These are phyloP conservation scores for Lacerta agilis DNA, from an alignment of 2,797 vertebrate genomes.

Conservation along the genomic window DNA sequence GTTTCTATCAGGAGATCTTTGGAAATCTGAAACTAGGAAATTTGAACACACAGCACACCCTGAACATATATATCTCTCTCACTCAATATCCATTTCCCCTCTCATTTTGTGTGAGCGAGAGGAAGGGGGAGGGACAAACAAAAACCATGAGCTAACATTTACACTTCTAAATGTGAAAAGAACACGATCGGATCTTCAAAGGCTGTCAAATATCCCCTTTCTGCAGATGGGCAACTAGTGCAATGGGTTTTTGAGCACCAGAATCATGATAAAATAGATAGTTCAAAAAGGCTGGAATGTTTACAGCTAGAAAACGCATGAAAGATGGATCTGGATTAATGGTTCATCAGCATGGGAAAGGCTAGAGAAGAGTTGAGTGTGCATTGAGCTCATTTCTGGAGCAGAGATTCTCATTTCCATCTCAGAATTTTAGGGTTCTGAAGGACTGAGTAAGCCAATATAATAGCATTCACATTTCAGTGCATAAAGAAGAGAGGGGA, in stretches of 20 bases:
- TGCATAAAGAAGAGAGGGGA: neutral
- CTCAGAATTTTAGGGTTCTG: accelerated
- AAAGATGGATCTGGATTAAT: neutral
- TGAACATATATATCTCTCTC: neutral
- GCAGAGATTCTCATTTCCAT: neutral
- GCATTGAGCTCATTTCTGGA: accelerated
- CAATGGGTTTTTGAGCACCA: neutral
- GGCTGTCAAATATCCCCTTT: conserved; percentile 36
- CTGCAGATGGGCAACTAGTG: conserved; percentile 36
- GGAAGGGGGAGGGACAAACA: neutral
- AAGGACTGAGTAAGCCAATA: accelerated
- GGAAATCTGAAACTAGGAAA: neutral
- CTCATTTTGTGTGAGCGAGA: neutral
- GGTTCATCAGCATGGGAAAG: neutral
- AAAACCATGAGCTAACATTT: neutral
- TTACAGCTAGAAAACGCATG: neutral
- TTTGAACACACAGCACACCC: neutral
- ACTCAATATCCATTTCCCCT: neutral
- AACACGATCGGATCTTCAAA: neutral
- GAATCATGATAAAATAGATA: neutral
- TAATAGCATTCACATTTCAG: accelerated
- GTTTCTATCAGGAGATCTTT: neutral
- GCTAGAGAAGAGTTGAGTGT: neutral
- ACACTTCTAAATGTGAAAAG: neutral
- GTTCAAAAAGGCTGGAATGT: conserved; percentile 16